Evolutionary conservation across 2,113 vertebrate species (phyloP).

Genomic region (Rhegmatorhina hoffmannsi): DNA sequence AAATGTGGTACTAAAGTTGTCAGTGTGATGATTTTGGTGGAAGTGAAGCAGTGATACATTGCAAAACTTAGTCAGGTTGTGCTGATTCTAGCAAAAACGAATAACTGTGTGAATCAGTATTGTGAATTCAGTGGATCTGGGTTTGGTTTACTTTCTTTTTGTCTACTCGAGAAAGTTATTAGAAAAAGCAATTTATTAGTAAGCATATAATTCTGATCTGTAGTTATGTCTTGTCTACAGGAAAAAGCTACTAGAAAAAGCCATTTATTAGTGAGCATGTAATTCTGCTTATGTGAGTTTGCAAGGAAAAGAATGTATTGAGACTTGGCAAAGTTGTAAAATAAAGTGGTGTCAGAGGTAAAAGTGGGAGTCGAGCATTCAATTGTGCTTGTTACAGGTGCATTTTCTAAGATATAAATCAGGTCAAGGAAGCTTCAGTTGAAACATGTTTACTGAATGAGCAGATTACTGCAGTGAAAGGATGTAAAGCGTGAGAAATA

Average conservation of each 20-base stretch:
- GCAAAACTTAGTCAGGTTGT: neutral
- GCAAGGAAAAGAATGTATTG: neutral
- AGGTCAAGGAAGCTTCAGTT: neutral
- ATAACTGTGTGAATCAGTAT: neutral
- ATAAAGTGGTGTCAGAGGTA: neutral
- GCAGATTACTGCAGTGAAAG: neutral
- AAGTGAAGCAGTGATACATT: neutral
- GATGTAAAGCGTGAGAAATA: constrained; percentile 31
- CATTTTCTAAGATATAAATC: neutral
- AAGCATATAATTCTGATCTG: neutral
- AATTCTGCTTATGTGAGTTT: neutral
- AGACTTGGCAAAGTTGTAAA: neutral
- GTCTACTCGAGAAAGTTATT: neutral
- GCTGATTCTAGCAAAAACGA: neutral
- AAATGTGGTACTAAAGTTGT: neutral
- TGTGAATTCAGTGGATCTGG: neutral
- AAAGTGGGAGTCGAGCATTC: neutral
- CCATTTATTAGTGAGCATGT: neutral
- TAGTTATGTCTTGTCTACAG: neutral
- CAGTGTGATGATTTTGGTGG: neutral
- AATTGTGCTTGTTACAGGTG: neutral
- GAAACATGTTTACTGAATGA: neutral
- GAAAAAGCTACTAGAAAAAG: neutral
- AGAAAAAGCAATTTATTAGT: neutral
- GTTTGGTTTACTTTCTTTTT: neutral